phyloP scores from a whole-genome alignment of 1,140 invertebrate genomes.

The Drosophila carrolli region DNA sequence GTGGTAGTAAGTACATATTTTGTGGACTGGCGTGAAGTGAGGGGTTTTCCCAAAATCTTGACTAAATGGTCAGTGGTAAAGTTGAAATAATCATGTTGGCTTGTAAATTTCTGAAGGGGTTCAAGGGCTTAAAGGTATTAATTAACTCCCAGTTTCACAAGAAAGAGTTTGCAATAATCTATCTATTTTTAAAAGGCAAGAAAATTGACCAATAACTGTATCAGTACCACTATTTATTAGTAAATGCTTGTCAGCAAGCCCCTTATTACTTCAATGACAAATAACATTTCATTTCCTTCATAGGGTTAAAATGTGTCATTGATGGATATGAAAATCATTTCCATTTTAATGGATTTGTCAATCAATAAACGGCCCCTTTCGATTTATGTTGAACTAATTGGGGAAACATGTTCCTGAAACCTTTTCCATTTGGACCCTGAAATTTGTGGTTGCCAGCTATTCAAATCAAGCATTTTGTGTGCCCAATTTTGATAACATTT shows the following conservation, averaged over 20 bases:
- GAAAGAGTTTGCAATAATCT: too few species aligned
- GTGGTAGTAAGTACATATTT: not conserved
- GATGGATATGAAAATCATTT: slow-evolving; percentile 22
- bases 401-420: slow-evolving; percentile 24
- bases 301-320: slow-evolving; percentile 10
- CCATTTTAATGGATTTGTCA: slow-evolving; percentile 42
- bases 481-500: slow-evolving; percentile 73
- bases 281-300: not conserved
- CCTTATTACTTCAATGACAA: not conserved
- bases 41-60: not conserved
- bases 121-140: not conserved
- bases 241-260: not conserved
- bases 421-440: slow-evolving; percentile 21
- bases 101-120: slow-evolving; percentile 1
- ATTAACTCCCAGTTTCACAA: not conserved
- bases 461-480: slow-evolving; percentile 71
- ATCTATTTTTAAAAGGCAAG: not conserved
- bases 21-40: slow-evolving; percentile 10
- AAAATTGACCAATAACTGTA: too few species aligned
- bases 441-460: slow-evolving; percentile 64
- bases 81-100: slow-evolving; percentile 6
- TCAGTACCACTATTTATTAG: not conserved
- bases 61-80: slow-evolving; percentile 6
- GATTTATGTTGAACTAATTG: slow-evolving; percentile 51
- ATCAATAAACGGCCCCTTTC: slow-evolving; percentile 21